phyloP scores from a whole-genome alignment of 2,797 vertebrate genomes.

The Halcyon chelicuti region DNA sequence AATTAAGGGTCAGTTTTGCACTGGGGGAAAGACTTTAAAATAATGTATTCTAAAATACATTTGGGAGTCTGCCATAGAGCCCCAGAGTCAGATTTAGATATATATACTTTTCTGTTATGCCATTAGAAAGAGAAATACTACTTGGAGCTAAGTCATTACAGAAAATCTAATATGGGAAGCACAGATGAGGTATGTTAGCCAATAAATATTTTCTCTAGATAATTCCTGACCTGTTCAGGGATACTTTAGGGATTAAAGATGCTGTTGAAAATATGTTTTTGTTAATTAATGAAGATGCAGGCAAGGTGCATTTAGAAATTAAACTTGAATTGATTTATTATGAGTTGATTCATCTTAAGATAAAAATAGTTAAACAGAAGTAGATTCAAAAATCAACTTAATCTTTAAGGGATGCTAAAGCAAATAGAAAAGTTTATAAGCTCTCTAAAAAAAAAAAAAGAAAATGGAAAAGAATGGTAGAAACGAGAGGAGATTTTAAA shows the following conservation, averaged over 20 bases:
- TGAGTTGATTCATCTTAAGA: neutral
- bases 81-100: neutral
- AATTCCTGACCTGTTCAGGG: neutral
- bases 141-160: constrained; percentile 1
- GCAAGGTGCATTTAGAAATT: neutral
- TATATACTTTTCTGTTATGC: neutral
- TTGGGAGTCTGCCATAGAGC: neutral
- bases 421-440: neutral
- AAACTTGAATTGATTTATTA: neutral
- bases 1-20: neutral
- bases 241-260: constrained; percentile 23
- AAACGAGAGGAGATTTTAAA: neutral
- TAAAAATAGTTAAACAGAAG: neutral
- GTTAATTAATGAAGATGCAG: constrained; percentile 15
- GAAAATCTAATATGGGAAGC: constrained; percentile 35
- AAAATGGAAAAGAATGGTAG: fast-evolving
- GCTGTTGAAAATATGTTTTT: neutral
- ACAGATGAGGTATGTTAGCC: constrained; percentile 9
- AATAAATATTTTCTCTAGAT: constrained; percentile 12
- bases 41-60: neutral
- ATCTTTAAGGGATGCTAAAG: neutral
- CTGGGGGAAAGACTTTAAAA: neutral
- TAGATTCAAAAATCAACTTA: neutral
- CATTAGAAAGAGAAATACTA: constrained; percentile 19
- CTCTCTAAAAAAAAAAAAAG: neutral